Evolutionary conservation across 1,140 invertebrate genomes (phyloP).

Genomic region (Armadillidium nasatum): DNA sequence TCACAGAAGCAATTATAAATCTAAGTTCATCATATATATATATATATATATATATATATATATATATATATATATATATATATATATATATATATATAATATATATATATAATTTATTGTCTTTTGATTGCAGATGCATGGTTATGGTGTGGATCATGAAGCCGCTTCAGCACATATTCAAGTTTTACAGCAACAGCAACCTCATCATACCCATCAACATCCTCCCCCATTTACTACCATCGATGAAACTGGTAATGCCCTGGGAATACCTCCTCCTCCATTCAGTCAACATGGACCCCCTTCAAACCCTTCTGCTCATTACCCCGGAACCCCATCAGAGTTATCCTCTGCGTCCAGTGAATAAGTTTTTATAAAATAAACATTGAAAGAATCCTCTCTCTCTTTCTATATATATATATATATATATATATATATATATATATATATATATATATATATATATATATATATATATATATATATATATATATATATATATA

Average conservation of each 20-base stretch:
- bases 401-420: too few relatives aligned
- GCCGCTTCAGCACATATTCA: neutral
- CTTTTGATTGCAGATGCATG: neutral
- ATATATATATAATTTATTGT: too few relatives aligned
- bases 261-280: neutral
- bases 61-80: too few relatives aligned
- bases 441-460: too few relatives aligned
- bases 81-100: too few relatives aligned
- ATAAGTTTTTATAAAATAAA: neutral
- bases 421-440: too few relatives aligned
- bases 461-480: too few relatives aligned
- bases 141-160: neutral
- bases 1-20: too few relatives aligned
- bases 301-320: constrained; percentile 1
- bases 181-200: neutral
- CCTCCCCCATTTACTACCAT: neutral
- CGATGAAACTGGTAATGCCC: neutral
- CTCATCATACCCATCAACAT: neutral
- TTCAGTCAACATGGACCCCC: neutral
- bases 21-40: too few relatives aligned
- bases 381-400: too few relatives aligned
- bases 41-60: too few relatives aligned
- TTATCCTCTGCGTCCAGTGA: neutral
- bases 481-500: too few relatives aligned
- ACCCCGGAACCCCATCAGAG: neutral